These are phyloP conservation scores for Neolamprologus caudopunctatus DNA, from an alignment of 2,113 vertebrate genomes.

Conservation along the genomic window DNA sequence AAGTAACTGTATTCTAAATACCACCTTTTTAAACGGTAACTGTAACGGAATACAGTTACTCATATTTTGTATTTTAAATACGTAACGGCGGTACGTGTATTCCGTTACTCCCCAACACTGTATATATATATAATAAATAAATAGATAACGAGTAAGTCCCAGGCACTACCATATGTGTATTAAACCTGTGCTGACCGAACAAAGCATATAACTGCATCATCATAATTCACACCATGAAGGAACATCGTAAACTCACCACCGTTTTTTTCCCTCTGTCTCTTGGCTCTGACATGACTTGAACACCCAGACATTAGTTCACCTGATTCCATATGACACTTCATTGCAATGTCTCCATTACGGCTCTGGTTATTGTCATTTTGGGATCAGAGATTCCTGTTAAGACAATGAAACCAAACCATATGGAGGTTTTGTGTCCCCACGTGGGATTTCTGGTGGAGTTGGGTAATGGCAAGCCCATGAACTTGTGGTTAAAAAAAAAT, in stretches of 20 bases:
- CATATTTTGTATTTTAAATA: too few species aligned
- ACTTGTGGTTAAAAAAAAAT: slow-evolving; percentile 26
- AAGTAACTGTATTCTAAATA: too few species aligned
- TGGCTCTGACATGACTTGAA: slow-evolving; percentile 6
- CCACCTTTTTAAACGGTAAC: too few species aligned
- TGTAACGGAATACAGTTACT: too few species aligned
- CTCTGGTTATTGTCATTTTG: slow-evolving; percentile 49
- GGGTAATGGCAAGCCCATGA: slow-evolving; percentile 33
- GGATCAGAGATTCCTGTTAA: slow-evolving; percentile 32
- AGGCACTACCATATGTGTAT: background rate
- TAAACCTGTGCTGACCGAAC: background rate
- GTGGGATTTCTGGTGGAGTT: slow-evolving; percentile 37
- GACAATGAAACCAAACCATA: slow-evolving; percentile 48
- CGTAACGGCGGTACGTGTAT: too few species aligned
- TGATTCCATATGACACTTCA: slow-evolving; percentile 31
- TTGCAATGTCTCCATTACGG: slow-evolving; percentile 17
- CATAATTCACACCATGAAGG: background rate
- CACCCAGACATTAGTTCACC: slow-evolving; percentile 28
- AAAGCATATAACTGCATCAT: background rate
- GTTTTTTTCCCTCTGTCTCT: background rate
- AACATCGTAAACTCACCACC: background rate
- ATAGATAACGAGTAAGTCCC: background rate
- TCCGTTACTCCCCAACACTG: too few species aligned
- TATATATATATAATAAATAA: background rate
- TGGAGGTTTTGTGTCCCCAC: slow-evolving; percentile 2